Evolutionary conservation across 2,888 invertebrate species (phyloP).

Genomic region (Meghimatium bilineatum): DNA sequence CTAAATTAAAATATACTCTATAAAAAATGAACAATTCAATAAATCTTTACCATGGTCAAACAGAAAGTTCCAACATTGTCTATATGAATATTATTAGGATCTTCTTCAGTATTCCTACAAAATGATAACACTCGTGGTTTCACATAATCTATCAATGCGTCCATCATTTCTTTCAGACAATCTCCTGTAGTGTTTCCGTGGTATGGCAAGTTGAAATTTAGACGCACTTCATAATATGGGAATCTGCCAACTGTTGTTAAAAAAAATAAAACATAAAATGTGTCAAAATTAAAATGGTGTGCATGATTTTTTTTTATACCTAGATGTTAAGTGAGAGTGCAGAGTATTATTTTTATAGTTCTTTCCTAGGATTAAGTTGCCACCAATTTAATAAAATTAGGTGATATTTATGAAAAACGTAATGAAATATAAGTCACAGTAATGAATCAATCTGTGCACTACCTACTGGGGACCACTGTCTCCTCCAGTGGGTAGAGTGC

Average conservation of each 20-base stretch:
- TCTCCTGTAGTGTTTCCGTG: conserved; percentile 40
- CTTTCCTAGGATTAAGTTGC: too few relatives aligned
- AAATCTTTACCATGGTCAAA: conserved; percentile 4
- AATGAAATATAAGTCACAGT: too few relatives aligned
- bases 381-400: too few relatives aligned
- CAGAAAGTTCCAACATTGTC: conserved; percentile 27
- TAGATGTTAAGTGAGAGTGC: too few relatives aligned
- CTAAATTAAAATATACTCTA: background rate
- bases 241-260: conserved; percentile 50
- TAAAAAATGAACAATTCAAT: background rate
- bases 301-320: too few relatives aligned
- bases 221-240: conserved; percentile 52
- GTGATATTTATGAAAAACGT: too few relatives aligned
- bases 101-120: conserved; percentile 17
- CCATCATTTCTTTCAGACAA: conserved; percentile 29
- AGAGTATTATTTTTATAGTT: too few relatives aligned
- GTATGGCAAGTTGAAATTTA: conserved; percentile 49
- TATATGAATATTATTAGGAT: background rate
- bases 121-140: background rate
- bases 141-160: conserved; percentile 24
- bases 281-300: too few relatives aligned
- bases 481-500: too few relatives aligned
- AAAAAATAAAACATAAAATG: background rate
- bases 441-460: too few relatives aligned
- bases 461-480: too few relatives aligned